Conservation (phyloP, 2,797 vertebrate genomes). For the Anableps anableps region DNA sequence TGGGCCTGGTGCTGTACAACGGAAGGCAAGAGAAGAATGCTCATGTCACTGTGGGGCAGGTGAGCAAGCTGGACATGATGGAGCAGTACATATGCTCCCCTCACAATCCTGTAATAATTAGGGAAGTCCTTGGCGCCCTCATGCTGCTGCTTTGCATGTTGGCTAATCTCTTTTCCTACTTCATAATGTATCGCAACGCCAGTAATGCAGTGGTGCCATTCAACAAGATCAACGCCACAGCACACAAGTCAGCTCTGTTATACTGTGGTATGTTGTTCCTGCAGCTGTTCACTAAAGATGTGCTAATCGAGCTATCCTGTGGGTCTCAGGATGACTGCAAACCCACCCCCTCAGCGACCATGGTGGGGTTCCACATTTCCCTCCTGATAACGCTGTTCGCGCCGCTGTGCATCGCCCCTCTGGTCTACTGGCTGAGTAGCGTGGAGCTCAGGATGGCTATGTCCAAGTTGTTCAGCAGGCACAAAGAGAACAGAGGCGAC, state of each 20-base stretch:
- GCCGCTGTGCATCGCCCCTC: conserved; percentile 71
- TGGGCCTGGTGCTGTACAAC: conserved; percentile 39
- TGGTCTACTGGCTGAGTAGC: conserved; percentile 68
- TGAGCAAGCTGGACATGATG: conserved; percentile 71
- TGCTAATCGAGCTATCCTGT: too few species aligned
- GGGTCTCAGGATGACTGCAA: too few species aligned
- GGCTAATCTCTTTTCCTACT: conserved; percentile 59
- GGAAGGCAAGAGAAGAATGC: not conserved
- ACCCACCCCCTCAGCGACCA: too few species aligned
- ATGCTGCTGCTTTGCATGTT: conserved; percentile 58
- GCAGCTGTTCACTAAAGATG: too few species aligned
- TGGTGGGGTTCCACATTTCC: conserved; percentile 60
- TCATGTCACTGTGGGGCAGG: conserved; percentile 38
- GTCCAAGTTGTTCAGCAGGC: not conserved
- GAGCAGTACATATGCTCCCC: conserved; percentile 70
- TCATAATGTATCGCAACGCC: conserved; percentile 65
- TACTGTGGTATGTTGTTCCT: conserved; percentile 75
- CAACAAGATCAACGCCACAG: conserved; percentile 52
- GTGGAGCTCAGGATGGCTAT: conserved; percentile 51
- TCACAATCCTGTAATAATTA: conserved; percentile 39
- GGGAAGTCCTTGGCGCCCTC: conserved; percentile 32
- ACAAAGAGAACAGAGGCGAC: not conserved
- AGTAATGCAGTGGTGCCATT: conserved; percentile 61
- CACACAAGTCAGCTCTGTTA: conserved; percentile 66
- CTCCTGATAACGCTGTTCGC: conserved; percentile 56